Conservation (phyloP, 2,797 vertebrate species). For the Smutsia temminckii region DNA sequence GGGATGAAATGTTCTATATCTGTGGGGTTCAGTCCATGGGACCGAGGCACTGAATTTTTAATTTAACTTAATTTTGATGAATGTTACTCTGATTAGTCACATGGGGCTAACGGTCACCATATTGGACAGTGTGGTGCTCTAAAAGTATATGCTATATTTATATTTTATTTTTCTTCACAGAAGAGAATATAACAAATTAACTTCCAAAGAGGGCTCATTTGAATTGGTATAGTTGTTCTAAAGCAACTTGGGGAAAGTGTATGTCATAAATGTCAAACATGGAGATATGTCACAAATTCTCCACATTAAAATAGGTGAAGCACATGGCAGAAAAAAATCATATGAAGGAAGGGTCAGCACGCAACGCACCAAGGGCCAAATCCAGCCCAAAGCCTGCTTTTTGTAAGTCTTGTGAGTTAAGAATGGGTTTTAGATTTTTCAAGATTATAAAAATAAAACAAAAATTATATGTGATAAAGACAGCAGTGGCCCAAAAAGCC, state of each 20-base stretch:
- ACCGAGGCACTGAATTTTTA: neutral
- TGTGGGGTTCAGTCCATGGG: accelerated
- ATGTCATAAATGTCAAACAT: neutral
- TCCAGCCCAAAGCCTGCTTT: neutral
- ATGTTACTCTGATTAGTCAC: neutral
- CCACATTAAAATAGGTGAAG: neutral
- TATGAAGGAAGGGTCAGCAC: neutral
- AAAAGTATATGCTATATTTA: neutral
- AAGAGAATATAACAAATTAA: neutral
- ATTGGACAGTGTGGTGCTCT: neutral
- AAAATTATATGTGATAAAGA: neutral
- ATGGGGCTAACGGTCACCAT: neutral
- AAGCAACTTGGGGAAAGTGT: neutral
- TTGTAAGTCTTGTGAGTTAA: neutral
- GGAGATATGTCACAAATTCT: neutral
- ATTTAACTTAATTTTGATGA: neutral
- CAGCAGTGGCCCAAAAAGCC: neutral
- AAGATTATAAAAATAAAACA: neutral
- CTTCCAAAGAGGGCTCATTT: neutral
- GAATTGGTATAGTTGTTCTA: neutral
- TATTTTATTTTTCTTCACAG: neutral
- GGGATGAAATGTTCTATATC: neutral
- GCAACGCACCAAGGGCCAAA: neutral
- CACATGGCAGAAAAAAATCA: too few species aligned
- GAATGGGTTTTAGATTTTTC: neutral